Percentiles rank a stretch among this genome's conserved stretches.
Conservation (phyloP, 2,113 vertebrate species). For the Planiliza haematocheilus region DNA sequence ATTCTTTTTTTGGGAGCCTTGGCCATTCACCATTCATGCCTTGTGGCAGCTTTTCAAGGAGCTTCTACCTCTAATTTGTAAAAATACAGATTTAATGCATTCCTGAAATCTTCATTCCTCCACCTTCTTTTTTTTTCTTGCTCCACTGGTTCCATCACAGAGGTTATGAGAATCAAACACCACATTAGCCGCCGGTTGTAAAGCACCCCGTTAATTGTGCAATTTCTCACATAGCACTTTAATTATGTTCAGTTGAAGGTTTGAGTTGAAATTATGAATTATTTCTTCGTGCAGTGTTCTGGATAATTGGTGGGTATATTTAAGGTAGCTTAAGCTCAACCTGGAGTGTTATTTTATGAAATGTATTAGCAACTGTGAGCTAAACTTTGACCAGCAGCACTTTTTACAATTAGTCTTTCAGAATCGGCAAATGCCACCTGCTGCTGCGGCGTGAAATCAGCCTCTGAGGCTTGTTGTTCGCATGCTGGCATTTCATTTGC, state of each 20-base stretch:
- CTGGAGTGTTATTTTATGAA: not conserved
- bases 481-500: slow-evolving; percentile 53
- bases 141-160: slow-evolving; percentile 57
- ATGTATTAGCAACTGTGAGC: slow-evolving; percentile 10
- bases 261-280: slow-evolving; percentile 47
- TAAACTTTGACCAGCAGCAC: slow-evolving; percentile 42
- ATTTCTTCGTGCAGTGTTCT: slow-evolving; percentile 27
- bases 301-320: slow-evolving; percentile 35
- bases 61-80: slow-evolving; percentile 71
- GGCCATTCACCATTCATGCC: slow-evolving; percentile 57
- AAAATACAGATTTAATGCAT: slow-evolving; percentile 78
- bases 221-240: slow-evolving; percentile 72
- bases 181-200: slow-evolving; percentile 61
- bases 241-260: slow-evolving; percentile 71
- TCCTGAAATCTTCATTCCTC: slow-evolving; percentile 77
- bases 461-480: slow-evolving; percentile 20
- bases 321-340: slow-evolving; percentile 5
- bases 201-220: slow-evolving; percentile 60
- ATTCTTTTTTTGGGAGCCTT: slow-evolving; percentile 53
- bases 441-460: slow-evolving; percentile 48
- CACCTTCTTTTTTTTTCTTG: slow-evolving; percentile 51
- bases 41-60: slow-evolving; percentile 58
- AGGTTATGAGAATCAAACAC: slow-evolving; percentile 69
- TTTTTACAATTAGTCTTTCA: slow-evolving; percentile 51
- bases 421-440: slow-evolving; percentile 34